Percentiles rank a stretch among this genome's conserved stretches.
Conservation (phyloP, 2,113 vertebrate species). For the Mirounga angustirostris region DNA sequence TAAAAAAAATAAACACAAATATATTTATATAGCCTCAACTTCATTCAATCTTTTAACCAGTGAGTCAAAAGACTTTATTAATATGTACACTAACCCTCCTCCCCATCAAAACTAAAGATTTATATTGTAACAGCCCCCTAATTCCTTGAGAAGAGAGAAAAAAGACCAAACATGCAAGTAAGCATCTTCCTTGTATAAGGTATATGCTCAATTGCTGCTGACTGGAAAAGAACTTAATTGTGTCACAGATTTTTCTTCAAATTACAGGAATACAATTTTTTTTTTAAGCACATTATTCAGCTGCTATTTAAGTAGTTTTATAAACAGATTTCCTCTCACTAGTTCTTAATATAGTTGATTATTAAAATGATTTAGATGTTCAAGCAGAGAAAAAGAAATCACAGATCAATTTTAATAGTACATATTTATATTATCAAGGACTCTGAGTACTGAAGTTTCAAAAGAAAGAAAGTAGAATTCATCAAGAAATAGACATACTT, state of each 20-base stretch:
- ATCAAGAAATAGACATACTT: not conserved
- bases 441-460: not conserved
- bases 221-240: not conserved
- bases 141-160: not conserved
- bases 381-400: not conserved
- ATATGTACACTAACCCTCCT: not conserved
- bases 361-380: conserved; percentile 47
- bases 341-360: not conserved
- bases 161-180: not conserved
- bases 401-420: not conserved
- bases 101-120: not conserved
- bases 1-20: not conserved
- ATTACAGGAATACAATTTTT: not conserved
- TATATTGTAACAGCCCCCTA: not conserved
- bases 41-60: conserved; percentile 14
- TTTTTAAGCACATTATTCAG: not conserved
- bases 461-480: conserved; percentile 25
- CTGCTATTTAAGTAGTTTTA: not conserved
- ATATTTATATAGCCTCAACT: not conserved
- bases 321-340: conserved; percentile 39
- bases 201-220: not conserved
- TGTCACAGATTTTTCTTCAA: conserved; percentile 1
- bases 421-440: not conserved
- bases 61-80: conserved; percentile 12
- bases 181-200: not conserved